Base-by-base conservation (phyloP, 2,888 invertebrate genomes). In the Nymphalis polychloros region DNA sequence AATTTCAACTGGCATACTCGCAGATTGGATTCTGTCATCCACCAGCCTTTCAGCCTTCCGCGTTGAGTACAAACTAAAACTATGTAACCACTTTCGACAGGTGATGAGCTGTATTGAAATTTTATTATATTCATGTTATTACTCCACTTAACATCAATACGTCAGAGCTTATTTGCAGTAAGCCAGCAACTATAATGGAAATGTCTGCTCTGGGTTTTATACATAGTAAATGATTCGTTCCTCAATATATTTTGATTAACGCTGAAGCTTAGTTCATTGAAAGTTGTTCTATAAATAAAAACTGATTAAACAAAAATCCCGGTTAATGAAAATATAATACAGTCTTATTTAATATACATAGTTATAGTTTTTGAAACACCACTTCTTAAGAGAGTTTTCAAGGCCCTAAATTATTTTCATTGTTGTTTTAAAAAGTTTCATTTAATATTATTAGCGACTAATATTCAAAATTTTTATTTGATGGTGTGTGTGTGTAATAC, bases 21-120 rank as follows among this genome's bases (percentile, higher is more conserved):
- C 72, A 83, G 81, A 88, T 87, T 87, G 84, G 82, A 87, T 88
- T 82, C 80, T 78, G 81, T 83, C 84, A 83, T 74, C 78, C 77
- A 79, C 70, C 77, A 83, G n/a, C 53, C 83, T 86, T 83, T 84
- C 78, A 84, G 78, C 75, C 71, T 69, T 74, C 73, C 74, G 78
- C 17, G 31, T 17, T 13, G 13, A 65, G 71, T 65, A 67, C 47
- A 50, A 75, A 73, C 73, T 77, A 75, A 78, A 83, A 81, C 80
- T 83, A 78, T 81, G 76, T 78, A 72, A 72, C 66, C 49, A 17
- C 63, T 65, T 63, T 52, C 71, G 75, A 73, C 74, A 73, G 50
- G 63, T 73, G 76, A 75, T 71, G 71, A 63, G 72, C 64, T 72
- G n/a, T 67, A 69, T 59, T 57, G 60, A 57, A 68, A 75, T 75